Evolutionary conservation across 2,797 vertebrate species (phyloP), one percentile per base, ranked within the genome.

Genomic region (Argentina silus): DNA sequence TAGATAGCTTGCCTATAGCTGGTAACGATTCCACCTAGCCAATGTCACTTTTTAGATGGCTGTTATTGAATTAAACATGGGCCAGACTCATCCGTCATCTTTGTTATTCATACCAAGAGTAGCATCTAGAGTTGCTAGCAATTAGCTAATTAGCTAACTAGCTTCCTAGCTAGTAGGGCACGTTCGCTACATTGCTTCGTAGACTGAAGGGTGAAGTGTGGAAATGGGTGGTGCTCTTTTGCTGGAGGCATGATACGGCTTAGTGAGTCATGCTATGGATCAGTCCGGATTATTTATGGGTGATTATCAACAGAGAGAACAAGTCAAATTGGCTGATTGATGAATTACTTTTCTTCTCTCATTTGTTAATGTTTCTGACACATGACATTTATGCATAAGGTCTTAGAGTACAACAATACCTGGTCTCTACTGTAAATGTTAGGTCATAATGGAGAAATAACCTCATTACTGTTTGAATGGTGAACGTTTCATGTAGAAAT

Each of bases 221-320:
- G 23, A 45, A 69, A 78, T 84, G 83, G 86, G 82, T 83, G 83
- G 73, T 85, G 84, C 77, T 82, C 79, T 63, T 68, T 47, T 64
- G 3, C 72, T 71, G 15, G 73, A 84, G 71, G 70, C 83, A 65
- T 81, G 80, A 85, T 74, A 74, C 72, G 63, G 72, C 73, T 73
- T 50, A 65, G 43, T 70, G 77, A 79, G 65, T 59, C 21, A 77
- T 61, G 71, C 80, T 64, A 64, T 27, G 44, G 76, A 71, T 23
- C 36, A 53, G 47, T 17, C 47, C 17, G 15, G 19, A 63, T 48
- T 65, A 74, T 15, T 5, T 57, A 43, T 75, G 56, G 62, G 70
- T 73, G 17, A 60, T 77, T 17, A 45, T 55, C 71, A 23, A 43
- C 43, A 61, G 21, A 66, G 7, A 61, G 21, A 64, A 15, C 8